Evolutionary conservation across 2,888 invertebrate genomes (phyloP), one percentile per base, ranked within the genome.

Genomic region (Cheilosia scutellata): DNA sequence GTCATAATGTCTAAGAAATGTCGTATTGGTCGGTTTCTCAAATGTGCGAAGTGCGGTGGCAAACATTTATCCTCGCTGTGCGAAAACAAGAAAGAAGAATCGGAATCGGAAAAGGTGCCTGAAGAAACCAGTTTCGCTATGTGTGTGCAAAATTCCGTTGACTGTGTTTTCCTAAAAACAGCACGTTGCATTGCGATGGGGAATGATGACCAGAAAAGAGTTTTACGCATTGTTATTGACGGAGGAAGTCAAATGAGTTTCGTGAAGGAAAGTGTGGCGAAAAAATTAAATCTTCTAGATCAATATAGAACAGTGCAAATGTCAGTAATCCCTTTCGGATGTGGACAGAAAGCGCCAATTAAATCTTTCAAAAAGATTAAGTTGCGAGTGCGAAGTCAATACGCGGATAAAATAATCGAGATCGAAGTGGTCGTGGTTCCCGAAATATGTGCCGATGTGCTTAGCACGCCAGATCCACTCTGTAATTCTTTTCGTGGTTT

Each of bases 91-190:
- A 55, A 33, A 7, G 65, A 37, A 27, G 55, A 74, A 40, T 13
- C 37, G 51, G 71, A 60, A 51, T 11, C 11, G 9, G 42, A 31
- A 11, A 42, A 53, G 42, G n/a, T 2, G 5, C n/a, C 57, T 0
- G 5, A 13, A 9, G 3, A 27, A 9, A 44, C 9, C 33, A 55
- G 27, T 68, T 42, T 27, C 16, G 13, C 31, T 13, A 29, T 68
- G 57, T 55, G 55, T 42, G 55, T 55, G 42, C 53, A 42, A 31
- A 68, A 42, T 68, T 68, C 55, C 7, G 31, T 33, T 33, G 33
- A 9, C 33, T 33, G 53, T 44, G 72, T 74, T 62, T 63, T 74
- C n/a, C 27, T 72, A 31, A 72, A 72, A 62, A 72, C 51, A 11
- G 42, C 72, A 11, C 58, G 58, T 71, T 58, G 58, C 37, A 51